phyloP scores from a whole-genome alignment of 2,113 vertebrate genomes.

The Channa argus region DNA sequence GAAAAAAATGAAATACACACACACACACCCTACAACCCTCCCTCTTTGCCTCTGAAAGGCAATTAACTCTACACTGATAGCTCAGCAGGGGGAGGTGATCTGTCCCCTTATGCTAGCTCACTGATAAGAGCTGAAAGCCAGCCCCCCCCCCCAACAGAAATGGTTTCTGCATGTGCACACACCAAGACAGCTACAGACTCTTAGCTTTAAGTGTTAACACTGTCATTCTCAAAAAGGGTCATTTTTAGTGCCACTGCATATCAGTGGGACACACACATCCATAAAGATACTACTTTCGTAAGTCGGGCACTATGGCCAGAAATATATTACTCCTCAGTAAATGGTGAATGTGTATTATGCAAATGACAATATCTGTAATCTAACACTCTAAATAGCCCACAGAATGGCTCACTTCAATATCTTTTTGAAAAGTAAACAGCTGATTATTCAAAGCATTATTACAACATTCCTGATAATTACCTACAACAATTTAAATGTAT shows the following conservation, averaged over 20 bases:
- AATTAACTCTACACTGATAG: slow-evolving; percentile 77
- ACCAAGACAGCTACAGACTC: slow-evolving; percentile 17
- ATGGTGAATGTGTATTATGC: slow-evolving; percentile 21
- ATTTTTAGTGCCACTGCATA: slow-evolving; percentile 53
- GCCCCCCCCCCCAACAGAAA: slow-evolving; percentile 36
- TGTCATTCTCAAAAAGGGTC: slow-evolving; percentile 57
- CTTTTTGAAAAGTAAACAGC: slow-evolving; percentile 50
- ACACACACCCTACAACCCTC: not conserved
- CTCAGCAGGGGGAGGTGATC: slow-evolving; percentile 75
- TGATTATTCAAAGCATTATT: slow-evolving; percentile 46
- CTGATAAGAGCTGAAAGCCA: slow-evolving; percentile 72
- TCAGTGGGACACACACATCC: slow-evolving; percentile 43
- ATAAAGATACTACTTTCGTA: slow-evolving; percentile 1
- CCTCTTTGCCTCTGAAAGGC: slow-evolving; percentile 61
- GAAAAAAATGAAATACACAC: slow-evolving; percentile 11
- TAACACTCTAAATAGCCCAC: not conserved
- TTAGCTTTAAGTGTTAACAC: slow-evolving; percentile 55
- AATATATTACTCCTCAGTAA: slow-evolving; percentile 23
- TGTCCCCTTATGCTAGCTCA: slow-evolving; percentile 57
- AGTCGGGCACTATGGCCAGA: not conserved
- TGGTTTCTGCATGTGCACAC: slow-evolving; percentile 14
- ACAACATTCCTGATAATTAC: slow-evolving; percentile 53
- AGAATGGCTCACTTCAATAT: slow-evolving; percentile 15
- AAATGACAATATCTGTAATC: not conserved
- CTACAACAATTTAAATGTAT: slow-evolving; percentile 29